A percentile compares a stretch with the other conserved stretches of the same genome.
Evolutionary conservation across 2,888 invertebrate species (phyloP).

Genomic region (Epistrophe eligans): DNA sequence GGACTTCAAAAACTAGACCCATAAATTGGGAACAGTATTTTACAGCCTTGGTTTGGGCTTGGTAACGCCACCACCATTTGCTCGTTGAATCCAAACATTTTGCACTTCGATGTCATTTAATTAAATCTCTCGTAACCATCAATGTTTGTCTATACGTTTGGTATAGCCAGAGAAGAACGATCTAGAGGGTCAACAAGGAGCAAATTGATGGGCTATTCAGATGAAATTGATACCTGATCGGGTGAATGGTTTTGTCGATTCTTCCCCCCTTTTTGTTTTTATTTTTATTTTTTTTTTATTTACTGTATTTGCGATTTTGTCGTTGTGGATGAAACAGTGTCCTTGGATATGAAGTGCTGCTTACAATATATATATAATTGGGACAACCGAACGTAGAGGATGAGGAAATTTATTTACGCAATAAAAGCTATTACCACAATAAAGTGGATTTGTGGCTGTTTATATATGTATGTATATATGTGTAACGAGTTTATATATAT

Average conservation of each 20-base stretch:
- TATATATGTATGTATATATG: slow-evolving; percentile 29
- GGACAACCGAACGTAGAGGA: slow-evolving; percentile 1
- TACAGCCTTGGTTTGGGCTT: slow-evolving; percentile 20
- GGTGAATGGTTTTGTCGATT: slow-evolving; percentile 69
- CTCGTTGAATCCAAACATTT: slow-evolving; percentile 51
- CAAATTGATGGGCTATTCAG: slow-evolving; percentile 68
- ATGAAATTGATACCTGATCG: slow-evolving; percentile 73
- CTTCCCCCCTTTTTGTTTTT: slow-evolving; percentile 2
- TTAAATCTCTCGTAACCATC: slow-evolving; percentile 69
- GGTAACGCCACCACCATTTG: slow-evolving; percentile 17
- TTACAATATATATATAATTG: slow-evolving; percentile 55
- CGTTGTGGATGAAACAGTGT: slow-evolving; percentile 36
- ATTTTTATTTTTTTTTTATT: slow-evolving; percentile 22
- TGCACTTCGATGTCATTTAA: slow-evolving; percentile 68
- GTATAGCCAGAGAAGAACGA: background rate
- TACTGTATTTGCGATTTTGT: slow-evolving; percentile 3
- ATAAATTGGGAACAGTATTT: slow-evolving; percentile 56
- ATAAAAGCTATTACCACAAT: slow-evolving; percentile 72
- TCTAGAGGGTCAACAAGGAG: slow-evolving; percentile 31
- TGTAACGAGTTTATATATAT: no score
- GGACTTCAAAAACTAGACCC: slow-evolving; percentile 36
- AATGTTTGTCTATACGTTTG: slow-evolving; percentile 12
- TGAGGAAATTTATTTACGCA: slow-evolving; percentile 62
- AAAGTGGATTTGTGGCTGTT: slow-evolving; percentile 71
- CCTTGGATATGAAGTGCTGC: slow-evolving; percentile 36